Percentiles rank a stretch among this genome's conserved stretches.
These are phyloP conservation scores for Ciconia nigra DNA, from an alignment of 2,797 vertebrate species.

Conservation along the genomic window DNA sequence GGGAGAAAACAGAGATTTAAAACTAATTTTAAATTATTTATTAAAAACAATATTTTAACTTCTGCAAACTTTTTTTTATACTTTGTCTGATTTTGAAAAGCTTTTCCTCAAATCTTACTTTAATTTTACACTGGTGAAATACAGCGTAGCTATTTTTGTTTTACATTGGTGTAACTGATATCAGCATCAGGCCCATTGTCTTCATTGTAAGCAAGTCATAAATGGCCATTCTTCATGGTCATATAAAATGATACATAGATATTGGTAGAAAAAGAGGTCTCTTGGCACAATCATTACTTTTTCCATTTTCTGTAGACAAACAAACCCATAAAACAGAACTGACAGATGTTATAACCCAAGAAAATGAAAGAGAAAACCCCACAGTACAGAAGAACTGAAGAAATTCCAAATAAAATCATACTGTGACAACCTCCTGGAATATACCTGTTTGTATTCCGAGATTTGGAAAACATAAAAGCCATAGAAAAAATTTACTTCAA, in stretches of 20 bases:
- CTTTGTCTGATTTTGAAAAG: not conserved
- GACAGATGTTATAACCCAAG: conserved; percentile 54
- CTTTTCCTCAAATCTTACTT: not conserved
- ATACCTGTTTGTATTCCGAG: not conserved
- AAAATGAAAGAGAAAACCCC: conserved; percentile 52
- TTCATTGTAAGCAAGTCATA: conserved; percentile 14
- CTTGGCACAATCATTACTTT: conserved; percentile 52
- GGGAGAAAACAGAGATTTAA: not conserved
- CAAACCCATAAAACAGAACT: conserved; percentile 57
- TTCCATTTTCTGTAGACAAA: conserved; percentile 67
- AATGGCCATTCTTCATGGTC: conserved; percentile 32
- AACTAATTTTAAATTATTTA: not conserved
- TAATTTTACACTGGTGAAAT: not conserved
- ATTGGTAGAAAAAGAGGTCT: conserved; percentile 20
- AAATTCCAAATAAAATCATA: conserved; percentile 20
- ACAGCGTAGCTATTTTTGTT: not conserved
- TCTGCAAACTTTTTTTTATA: not conserved
- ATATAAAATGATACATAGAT: conserved; percentile 58
- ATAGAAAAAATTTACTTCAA: not conserved
- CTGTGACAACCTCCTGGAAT: not conserved
- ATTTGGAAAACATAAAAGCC: not conserved
- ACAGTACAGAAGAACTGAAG: not conserved
- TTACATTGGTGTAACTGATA: not conserved
- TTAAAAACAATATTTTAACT: not conserved
- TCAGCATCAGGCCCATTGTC: not conserved